Base-by-base conservation (phyloP, 1,140 invertebrate genomes). In the Probaryconus sp. region DNA sequence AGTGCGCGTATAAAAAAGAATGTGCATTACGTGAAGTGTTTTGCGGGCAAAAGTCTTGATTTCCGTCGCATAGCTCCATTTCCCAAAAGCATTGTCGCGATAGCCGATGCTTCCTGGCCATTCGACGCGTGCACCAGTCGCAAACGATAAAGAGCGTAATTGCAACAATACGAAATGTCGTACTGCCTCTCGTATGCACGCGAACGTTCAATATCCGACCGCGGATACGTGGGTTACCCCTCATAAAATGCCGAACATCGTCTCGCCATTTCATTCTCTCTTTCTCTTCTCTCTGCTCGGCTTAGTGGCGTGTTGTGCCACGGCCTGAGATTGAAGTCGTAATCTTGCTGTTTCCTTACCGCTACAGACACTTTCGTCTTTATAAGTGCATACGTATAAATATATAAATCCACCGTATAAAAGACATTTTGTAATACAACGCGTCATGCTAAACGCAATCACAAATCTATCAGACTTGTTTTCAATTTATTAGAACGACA, bases 61-160 rank as follows among this genome's bases (percentile, higher is more conserved):
- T 73, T 65, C 47, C 69, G 37, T 47, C 47, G 43, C 47, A 56
- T 67, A 33, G 63, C 65, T 74, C 63, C 71, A 74, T 74, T 74
- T 74, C 71, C 71, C 55, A 53, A 74, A 74, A 74, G 56, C 71
- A 74, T 74, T 50, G 63, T 35, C 4, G 5, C 47, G 38, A 65
- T 51, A n/a, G 53, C 17, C 11, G 21, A 47, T 4, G 61, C 33
- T 61, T 60, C 48, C 35, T 48, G 61, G 63, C 56, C 28, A 63
- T 73, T 61, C 33, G 70, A 61, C 55, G 61, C 55, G 56, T 63
- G 56, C 53, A 67, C 40, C 63, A 68, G 70, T 63, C 48, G 50
- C 56, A 48, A 67, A 73, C 70, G 69, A 65, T 65, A 73, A 73
- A 65, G 69, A 73, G 69, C 47, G 69, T 73, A 73, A 73, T 65